phyloP scores from a whole-genome alignment of 2,888 invertebrate genomes.

The Pachydiplax longipennis region DNA sequence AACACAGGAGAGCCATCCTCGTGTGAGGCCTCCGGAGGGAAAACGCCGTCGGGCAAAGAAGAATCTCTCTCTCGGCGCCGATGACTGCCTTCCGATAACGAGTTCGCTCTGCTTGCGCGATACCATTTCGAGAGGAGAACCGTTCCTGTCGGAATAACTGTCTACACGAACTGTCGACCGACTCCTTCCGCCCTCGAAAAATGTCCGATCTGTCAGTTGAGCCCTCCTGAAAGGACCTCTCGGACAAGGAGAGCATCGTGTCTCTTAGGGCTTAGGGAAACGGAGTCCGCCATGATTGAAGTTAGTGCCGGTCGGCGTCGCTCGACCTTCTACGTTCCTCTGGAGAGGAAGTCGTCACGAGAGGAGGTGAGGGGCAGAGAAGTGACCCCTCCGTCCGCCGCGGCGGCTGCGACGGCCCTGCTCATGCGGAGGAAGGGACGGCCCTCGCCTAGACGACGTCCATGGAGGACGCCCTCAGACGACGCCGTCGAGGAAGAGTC shows the following conservation, averaged over 20 bases:
- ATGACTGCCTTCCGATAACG: too few relatives aligned
- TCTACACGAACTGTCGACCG: too few relatives aligned
- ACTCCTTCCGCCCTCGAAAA: too few relatives aligned
- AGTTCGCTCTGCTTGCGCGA: too few relatives aligned
- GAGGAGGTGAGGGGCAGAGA: slow-evolving; percentile 50
- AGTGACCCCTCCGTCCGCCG: slow-evolving; percentile 59
- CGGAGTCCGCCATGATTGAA: slow-evolving; percentile 60
- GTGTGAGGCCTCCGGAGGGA: too few relatives aligned
- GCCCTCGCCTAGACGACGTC: not conserved
- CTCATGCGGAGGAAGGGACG: slow-evolving; percentile 60
- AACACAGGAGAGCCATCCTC: not conserved
- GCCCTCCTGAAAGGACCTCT: not conserved
- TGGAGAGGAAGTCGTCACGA: slow-evolving; percentile 67
- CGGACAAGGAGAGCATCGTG: not conserved
- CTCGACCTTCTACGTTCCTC: slow-evolving; percentile 78
- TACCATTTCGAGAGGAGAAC: too few relatives aligned
- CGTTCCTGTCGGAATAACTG: too few relatives aligned
- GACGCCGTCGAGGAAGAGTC: slow-evolving; percentile 71
- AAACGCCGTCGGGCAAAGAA: too few relatives aligned
- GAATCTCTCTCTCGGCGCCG: too few relatives aligned
- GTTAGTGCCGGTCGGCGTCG: slow-evolving; percentile 66
- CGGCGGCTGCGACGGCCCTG: slow-evolving; percentile 62
- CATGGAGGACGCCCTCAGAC: not conserved
- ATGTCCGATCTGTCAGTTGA: too few relatives aligned
- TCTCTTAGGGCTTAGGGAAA: slow-evolving; percentile 47